A percentile compares a stretch with the other conserved stretches of the same genome.
Conservation (phyloP, 2,888 invertebrate genomes). For the Apodemia duryi region DNA sequence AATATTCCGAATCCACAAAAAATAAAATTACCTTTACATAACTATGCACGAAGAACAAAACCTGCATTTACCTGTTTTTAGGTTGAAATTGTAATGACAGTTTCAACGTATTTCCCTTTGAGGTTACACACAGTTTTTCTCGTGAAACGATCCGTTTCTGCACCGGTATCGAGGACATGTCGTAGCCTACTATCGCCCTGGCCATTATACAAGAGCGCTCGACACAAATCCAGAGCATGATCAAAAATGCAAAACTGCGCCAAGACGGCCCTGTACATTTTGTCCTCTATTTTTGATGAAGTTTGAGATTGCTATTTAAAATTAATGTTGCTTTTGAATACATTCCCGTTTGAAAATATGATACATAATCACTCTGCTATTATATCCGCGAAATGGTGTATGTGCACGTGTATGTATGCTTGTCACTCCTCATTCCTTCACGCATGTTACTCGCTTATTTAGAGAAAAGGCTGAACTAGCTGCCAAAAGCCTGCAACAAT, state of each 20-base stretch:
- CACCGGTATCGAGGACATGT: conserved; percentile 29
- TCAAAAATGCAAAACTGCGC: conserved; percentile 31
- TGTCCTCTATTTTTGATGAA: not conserved
- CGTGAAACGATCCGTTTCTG: conserved; percentile 23
- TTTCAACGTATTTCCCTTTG: conserved; percentile 22
- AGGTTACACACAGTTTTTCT: conserved; percentile 16
- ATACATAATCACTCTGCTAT: not conserved
- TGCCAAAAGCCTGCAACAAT: no score
- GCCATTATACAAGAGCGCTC: conserved; percentile 28
- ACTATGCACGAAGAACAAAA: not conserved
- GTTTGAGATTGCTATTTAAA: conserved; percentile 8
- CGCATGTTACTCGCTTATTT: no score
- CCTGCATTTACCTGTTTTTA: conserved; percentile 1
- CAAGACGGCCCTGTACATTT: conserved; percentile 15
- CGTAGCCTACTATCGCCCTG: conserved; percentile 26
- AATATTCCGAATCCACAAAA: not conserved
- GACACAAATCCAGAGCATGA: conserved; percentile 28
- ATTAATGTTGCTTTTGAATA: not conserved
- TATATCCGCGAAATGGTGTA: not conserved
- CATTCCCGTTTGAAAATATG: no score
- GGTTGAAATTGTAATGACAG: conserved; percentile 5
- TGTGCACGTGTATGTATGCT: not conserved
- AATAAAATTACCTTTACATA: not conserved
- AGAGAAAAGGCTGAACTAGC: no score
- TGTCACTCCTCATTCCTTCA: no score